phyloP scores from a whole-genome alignment of 2,888 invertebrate species.

The Nomada lathburiana region DNA sequence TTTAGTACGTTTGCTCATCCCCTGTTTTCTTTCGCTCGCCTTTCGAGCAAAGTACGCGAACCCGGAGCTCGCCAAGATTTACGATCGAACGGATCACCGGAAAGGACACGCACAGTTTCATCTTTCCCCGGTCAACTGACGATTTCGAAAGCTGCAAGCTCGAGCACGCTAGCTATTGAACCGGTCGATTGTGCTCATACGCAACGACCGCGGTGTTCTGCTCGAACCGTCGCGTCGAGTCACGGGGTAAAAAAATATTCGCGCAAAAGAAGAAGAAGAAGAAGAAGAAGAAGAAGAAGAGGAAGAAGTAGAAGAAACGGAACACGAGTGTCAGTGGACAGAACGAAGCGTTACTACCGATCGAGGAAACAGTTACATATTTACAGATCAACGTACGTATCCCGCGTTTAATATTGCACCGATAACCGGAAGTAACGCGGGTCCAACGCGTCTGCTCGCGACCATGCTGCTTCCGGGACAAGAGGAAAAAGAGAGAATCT shows the following conservation, averaged over 20 bases:
- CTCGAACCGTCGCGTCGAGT: conserved; percentile 11
- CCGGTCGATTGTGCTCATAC: conserved; percentile 33
- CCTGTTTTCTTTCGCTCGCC: not conserved
- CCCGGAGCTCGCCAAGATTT: conserved; percentile 67
- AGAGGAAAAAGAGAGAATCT: conserved; percentile 56
- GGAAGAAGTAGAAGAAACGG: conserved; percentile 25
- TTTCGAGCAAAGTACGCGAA: conserved; percentile 22
- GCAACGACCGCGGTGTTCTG: conserved; percentile 25
- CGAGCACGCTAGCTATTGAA: not conserved
- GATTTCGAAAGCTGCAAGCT: not conserved
- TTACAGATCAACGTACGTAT: conserved; percentile 42
- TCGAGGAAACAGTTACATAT: conserved; percentile 50
- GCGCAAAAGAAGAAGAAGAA: not conserved
- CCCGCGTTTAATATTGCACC: conserved; percentile 14
- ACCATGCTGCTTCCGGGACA: conserved; percentile 15
- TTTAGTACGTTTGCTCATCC: not conserved
- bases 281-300: not conserved
- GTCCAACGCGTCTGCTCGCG: conserved; percentile 9
- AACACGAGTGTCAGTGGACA: conserved; percentile 35
- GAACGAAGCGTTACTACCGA: conserved; percentile 45
- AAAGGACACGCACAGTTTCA: conserved; percentile 4
- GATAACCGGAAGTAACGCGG: conserved; percentile 17
- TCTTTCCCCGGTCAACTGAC: conserved; percentile 8
- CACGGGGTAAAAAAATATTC: conserved; percentile 7
- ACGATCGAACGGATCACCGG: conserved; percentile 38